Evolutionary conservation across 2,888 invertebrate species (phyloP).

Genomic region (Malthinus flaveolus): DNA sequence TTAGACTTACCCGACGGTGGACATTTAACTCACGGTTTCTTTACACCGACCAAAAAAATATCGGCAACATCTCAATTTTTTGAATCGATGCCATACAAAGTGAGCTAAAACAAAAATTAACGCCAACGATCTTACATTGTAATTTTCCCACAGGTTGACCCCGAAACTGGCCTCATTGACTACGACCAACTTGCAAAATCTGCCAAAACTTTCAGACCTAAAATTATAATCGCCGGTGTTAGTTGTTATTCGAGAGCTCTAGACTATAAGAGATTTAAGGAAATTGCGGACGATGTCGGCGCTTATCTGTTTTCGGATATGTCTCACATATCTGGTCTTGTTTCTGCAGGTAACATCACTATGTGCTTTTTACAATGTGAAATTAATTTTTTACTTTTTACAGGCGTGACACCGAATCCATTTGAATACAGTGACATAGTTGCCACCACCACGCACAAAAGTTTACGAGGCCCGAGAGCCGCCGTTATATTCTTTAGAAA

Average conservation of each 20-base stretch:
- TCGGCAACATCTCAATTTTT: conserved; percentile 98
- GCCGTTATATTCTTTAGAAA: conserved; percentile 93
- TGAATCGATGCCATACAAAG: conserved; percentile 97
- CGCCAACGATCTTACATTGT: neutral
- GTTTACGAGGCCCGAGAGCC: conserved; percentile 84
- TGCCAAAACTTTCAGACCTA: conserved; percentile 87
- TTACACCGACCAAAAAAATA: conserved; percentile 86
- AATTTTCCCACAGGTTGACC: conserved; percentile 58
- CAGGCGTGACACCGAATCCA: conserved; percentile 81
- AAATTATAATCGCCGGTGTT: conserved; percentile 90
- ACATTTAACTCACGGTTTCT: conserved; percentile 91
- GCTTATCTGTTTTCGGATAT: conserved; percentile 92
- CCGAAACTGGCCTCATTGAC: conserved; percentile 85
- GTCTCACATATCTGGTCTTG: conserved; percentile 93
- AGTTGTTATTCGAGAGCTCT: conserved; percentile 92
- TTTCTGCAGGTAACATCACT: conserved; percentile 83
- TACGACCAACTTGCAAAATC: conserved; percentile 84
- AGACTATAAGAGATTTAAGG: conserved; percentile 86
- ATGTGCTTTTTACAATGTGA: too few species aligned
- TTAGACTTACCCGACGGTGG: conserved; percentile 96
- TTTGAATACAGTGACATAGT: conserved; percentile 92
- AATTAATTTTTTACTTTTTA: conserved; percentile 23
- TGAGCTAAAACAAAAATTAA: conserved; percentile 50
- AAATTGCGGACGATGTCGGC: conserved; percentile 81
- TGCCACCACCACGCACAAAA: conserved; percentile 94